Evolutionary conservation across 64 coral and sea anemone genomes (phyloP).

Genomic region (Pachyseris speciosa): DNA sequence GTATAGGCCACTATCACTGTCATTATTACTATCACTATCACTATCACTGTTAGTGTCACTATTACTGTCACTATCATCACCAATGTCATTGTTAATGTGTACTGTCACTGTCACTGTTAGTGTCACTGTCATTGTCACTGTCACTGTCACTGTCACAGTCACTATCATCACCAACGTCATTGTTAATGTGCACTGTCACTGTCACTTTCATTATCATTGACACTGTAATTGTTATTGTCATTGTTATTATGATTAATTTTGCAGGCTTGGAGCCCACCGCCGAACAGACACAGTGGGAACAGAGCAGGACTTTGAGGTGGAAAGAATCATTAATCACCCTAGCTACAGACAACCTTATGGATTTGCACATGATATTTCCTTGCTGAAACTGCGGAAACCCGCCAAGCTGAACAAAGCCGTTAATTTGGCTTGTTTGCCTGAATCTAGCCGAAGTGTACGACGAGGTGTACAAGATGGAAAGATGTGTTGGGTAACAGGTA

Average conservation of each 20-base stretch:
- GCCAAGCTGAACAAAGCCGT: slow-evolving; percentile 44
- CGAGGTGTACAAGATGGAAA: slow-evolving; percentile 1
- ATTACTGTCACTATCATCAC: no score
- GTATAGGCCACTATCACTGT: no score
- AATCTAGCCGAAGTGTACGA: background rate
- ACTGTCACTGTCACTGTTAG: no score
- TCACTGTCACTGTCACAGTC: background rate
- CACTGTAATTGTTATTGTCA: no score
- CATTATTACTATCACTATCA: no score
- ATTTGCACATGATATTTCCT: slow-evolving; percentile 44
- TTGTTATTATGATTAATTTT: no score
- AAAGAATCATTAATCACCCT: slow-evolving; percentile 28
- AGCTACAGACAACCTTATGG: slow-evolving; percentile 2
- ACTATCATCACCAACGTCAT: no score
- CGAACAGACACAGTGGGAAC: background rate
- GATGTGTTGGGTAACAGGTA: slow-evolving; percentile 57
- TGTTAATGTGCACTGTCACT: no score
- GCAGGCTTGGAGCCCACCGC: slow-evolving; percentile 57
- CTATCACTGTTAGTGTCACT: no score
- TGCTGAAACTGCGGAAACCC: slow-evolving; percentile 7
- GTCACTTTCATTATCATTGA: no score
- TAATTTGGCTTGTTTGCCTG: slow-evolving; percentile 29
- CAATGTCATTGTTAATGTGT: no score
- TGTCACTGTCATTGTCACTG: no score
- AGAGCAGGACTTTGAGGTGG: slow-evolving; percentile 29